Evolutionary conservation across 2,113 vertebrate species (phyloP).

Genomic region (Elephantulus edwardii): DNA sequence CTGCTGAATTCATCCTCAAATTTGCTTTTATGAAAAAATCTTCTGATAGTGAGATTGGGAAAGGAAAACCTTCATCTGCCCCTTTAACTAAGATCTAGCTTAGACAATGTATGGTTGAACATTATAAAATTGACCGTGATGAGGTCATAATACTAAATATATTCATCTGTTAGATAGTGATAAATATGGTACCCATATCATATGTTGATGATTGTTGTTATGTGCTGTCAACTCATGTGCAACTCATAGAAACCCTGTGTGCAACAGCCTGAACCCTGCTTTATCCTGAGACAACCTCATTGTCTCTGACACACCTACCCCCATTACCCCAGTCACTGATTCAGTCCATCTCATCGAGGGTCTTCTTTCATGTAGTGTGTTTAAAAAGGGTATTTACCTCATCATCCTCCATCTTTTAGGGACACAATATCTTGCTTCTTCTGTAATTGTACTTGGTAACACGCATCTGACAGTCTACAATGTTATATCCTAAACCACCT

Average conservation of each 20-base stretch:
- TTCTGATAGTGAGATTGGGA: not conserved
- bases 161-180: slow-evolving; percentile 9
- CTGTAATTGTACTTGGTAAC: not conserved
- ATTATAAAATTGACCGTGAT: not conserved
- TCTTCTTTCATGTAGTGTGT: not conserved
- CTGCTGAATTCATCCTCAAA: slow-evolving; percentile 10
- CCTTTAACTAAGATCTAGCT: slow-evolving; percentile 23
- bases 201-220: not conserved
- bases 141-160: slow-evolving; percentile 2
- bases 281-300: too few relatives aligned
- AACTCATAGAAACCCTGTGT: too few relatives aligned
- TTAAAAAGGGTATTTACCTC: not conserved
- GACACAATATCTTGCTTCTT: not conserved
- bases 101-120: not conserved
- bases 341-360: too few relatives aligned
- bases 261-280: too few relatives aligned
- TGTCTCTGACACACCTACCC: too few relatives aligned
- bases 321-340: too few relatives aligned
- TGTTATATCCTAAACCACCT: not conserved
- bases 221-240: too few relatives aligned
- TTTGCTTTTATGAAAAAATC: slow-evolving; percentile 3
- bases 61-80: not conserved
- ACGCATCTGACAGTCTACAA: slow-evolving; percentile 4
- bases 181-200: not conserved
- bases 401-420: slow-evolving; percentile 15